Evolutionary conservation across 2,888 invertebrate genomes (phyloP), one percentile per base, ranked within the genome.

Genomic region (Caenorhabditis panamensis): DNA sequence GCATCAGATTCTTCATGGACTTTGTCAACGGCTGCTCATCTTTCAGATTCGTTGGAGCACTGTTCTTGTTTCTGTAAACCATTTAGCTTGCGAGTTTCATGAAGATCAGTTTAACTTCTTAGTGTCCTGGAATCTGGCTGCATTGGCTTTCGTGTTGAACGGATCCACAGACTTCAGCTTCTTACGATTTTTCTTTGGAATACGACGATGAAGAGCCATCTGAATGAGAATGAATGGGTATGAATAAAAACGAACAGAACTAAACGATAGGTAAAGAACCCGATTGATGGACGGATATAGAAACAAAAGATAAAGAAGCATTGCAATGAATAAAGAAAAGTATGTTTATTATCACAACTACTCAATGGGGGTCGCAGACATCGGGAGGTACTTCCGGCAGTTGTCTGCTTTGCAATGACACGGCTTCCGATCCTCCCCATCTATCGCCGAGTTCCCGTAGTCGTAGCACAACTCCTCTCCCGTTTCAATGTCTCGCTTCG

Each of bases 391-490:
- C 28, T 79, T 72, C 20, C 81, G 64, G 44, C 86, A 86, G 5
- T 56, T 66, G 16, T 49, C 56, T 2, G 81, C 20, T 22, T 73
- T 67, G 64, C 86, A 86, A 5, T 53, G 58, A 47, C 84, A 85
- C 64, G 28, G 8, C 31, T 71, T 72, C 22, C 78, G 20, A 44
- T 79, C 36, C 1, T 59, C 26, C 18, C 64, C 69, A 11, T 78
- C 64, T n/a, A 63, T 59, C 31, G 64, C 66, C 8, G 62, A 61
- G 56, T 41, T 44, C 62, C 79, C 88, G 62, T 89, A 89, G 56
- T 86, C 84, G 59, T 87, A 89, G 26, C 82, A 82, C 22, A 89
- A 49, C 71, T 89, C 89, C 49, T 88, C 88, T 6, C 87, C 89
- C 28, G 54, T 18, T 9, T 26, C 3, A 16, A 86, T 85, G 26